phyloP scores from a whole-genome alignment of 2,797 vertebrate genomes.

The Aphelocoma californica region DNA sequence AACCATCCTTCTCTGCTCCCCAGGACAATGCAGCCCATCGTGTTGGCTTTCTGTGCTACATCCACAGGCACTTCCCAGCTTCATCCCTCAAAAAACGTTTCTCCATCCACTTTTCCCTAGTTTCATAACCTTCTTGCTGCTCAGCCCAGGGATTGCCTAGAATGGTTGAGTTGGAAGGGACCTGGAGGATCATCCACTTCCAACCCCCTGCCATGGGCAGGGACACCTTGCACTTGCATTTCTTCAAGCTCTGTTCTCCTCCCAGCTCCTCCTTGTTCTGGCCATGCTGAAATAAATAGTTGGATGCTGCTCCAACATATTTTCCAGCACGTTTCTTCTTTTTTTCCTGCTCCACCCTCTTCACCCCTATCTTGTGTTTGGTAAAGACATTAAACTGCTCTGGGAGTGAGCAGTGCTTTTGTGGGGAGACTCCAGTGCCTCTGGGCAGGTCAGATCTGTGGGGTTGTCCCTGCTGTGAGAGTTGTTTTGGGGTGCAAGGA shows the following conservation, averaged over 20 bases:
- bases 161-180: neutral
- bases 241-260: neutral
- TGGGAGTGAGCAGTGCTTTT: neutral
- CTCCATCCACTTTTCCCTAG: neutral
- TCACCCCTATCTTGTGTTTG: neutral
- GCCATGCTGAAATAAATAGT: neutral
- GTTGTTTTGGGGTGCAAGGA: neutral
- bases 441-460: neutral
- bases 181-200: neutral
- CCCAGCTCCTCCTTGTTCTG: neutral
- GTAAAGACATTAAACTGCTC: neutral
- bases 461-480: neutral
- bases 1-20: neutral
- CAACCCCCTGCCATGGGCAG: neutral
- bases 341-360: neutral
- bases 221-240: neutral
- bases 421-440: neutral
- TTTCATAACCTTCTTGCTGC: neutral
- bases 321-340: neutral
- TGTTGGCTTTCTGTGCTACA: rapidly evolving
- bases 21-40: neutral
- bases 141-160: neutral
- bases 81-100: neutral
- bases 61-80: neutral
- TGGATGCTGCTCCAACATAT: neutral